Base-by-base conservation (phyloP, 2,797 vertebrate genomes). In the Heteromormyrus szaboi region DNA sequence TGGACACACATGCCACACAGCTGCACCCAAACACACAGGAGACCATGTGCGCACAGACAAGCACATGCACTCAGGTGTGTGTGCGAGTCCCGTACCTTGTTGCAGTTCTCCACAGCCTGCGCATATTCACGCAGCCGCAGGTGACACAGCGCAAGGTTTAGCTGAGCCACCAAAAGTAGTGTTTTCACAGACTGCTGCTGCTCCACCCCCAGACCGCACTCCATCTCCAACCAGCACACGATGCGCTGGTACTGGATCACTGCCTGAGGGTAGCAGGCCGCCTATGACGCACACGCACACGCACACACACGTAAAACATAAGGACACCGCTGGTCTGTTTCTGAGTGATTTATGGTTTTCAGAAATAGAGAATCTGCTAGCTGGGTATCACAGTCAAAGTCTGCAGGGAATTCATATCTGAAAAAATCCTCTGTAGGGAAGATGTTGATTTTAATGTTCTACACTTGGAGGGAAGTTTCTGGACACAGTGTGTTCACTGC, bases 131-230 rank as follows among this genome's bases (percentile, higher is more conserved):
- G 93, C 14, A 98, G 91, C 87, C 97, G 96, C 92, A 99, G 94
- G 94, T 96, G 97, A 94, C 98, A 99, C 95, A 99, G 94, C 1
- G 98, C 97, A 91, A 99, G 93, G 92, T 99, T 99, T 90, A 99
- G 97, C 92, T 98, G 97, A 79, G 97, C 95, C 17, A 97, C 97
- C 81, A 97, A 92, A 41, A 98, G 91, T 44, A 97, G 96, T 0
- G 96, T 95, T 19, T 97, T 95, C 0, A 98, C 97, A 50, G 90
- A 95, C 93, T 97, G 96, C 0, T 96, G 96, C 88, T 99, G 97
- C 85, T 97, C 97, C 2, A 93, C 93, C 0, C 95, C 96, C 2
- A 92, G 89, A 2, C 97, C 97, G 0, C 96, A 98, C 92, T 99
- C 97, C 96, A 98, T 97, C 91, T 99, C 98, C 56, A 99, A 93